Conservation (phyloP, 2,113 vertebrate genomes). For the Rhinolophus sinicus region DNA sequence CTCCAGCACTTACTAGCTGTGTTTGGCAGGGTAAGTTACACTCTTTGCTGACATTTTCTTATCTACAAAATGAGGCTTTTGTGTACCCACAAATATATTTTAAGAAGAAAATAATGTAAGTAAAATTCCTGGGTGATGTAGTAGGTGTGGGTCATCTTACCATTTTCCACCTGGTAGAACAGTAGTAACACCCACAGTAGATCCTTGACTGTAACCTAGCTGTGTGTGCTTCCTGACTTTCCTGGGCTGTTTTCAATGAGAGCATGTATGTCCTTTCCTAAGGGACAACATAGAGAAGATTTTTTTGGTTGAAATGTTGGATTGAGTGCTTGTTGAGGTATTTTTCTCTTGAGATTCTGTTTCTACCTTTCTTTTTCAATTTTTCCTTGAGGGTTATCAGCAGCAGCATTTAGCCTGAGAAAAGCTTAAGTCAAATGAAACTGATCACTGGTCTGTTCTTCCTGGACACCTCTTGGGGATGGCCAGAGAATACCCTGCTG, state of each 20-base stretch:
- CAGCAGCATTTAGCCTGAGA: neutral
- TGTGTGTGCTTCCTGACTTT: neutral
- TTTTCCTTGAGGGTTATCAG: neutral
- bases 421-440: neutral
- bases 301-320: neutral
- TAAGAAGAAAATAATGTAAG: neutral
- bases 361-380: neutral
- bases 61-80: neutral
- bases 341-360: conserved; percentile 6
- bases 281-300: neutral
- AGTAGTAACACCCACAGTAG: neutral
- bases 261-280: neutral
- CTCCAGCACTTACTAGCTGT: neutral
- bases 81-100: neutral
- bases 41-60: neutral
- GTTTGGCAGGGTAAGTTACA: neutral
- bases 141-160: neutral
- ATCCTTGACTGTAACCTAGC: neutral
- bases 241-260: neutral
- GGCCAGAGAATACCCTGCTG: neutral
- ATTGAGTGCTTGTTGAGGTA: neutral
- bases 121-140: neutral
- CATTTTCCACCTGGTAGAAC: neutral
- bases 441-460: neutral
- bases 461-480: neutral